A percentile compares a stretch with the other conserved stretches of the same genome.
Evolutionary conservation across 2,888 invertebrate genomes (phyloP).

Genomic region (Unio delphinus): DNA sequence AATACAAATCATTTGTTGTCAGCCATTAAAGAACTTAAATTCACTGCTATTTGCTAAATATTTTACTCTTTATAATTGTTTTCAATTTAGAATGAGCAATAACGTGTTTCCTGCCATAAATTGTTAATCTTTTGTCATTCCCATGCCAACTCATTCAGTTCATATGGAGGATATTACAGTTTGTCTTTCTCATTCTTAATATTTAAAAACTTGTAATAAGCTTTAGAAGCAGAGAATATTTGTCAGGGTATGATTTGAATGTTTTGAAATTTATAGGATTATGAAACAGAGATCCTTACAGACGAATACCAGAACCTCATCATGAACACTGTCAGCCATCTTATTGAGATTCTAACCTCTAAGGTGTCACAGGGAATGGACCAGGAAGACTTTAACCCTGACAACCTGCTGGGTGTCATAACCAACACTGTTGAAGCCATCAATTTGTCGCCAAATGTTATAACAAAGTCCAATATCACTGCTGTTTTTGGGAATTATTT

Average conservation of each 20-base stretch:
- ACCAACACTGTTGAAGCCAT: conserved; percentile 41
- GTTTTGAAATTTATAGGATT: conserved; percentile 35
- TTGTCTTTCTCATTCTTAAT: too few species aligned
- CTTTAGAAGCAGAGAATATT: background rate
- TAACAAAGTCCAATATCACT: conserved; percentile 15
- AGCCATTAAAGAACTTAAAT: too few species aligned
- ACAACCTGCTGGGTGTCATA: conserved; percentile 32
- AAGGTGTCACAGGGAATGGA: conserved; percentile 41
- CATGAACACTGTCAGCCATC: conserved; percentile 9
- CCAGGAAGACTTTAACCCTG: conserved; percentile 32
- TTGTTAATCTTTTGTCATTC: too few species aligned
- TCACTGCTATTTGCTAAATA: too few species aligned
- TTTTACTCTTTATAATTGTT: too few species aligned
- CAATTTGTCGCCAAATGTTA: conserved; percentile 25
- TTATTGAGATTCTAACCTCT: conserved; percentile 29
- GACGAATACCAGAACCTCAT: conserved; percentile 32
- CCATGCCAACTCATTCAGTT: too few species aligned
- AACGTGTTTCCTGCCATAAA: too few species aligned
- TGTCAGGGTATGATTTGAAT: background rate
- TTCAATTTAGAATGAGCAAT: too few species aligned
- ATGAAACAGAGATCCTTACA: conserved; percentile 42
- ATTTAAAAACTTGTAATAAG: too few species aligned
- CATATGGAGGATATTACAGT: too few species aligned
- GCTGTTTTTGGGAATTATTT: conserved; percentile 18
- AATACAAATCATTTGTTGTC: too few species aligned